Evolutionary conservation across 2,797 vertebrate species (phyloP), one percentile per base, ranked within the genome.

Genomic region (Ispidina lecontei): DNA sequence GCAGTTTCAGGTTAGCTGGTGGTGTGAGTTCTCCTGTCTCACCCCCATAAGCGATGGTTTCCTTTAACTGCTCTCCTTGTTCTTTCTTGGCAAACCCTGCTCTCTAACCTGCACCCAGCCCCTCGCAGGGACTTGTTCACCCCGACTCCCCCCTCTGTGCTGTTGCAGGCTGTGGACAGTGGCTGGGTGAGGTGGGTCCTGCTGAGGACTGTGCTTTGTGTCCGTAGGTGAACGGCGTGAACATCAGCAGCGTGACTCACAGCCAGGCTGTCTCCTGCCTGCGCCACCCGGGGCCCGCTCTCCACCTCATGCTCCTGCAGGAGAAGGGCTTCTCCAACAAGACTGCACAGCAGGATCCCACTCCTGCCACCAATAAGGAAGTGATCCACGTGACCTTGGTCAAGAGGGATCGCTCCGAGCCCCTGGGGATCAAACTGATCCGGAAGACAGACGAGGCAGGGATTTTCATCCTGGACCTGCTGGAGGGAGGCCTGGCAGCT

Each of bases 381-480:
- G 98, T 99, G 67, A 98, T 98, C 95, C 98, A 99, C 1, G 99
- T 99, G 76, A 98, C 97, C 10, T 94, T 99, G 47, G 94, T 98
- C 5, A 99, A 99, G 96, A 98, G 97, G 35, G 98, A 99, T 71
- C 98, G 98, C 26, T 95, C 97, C 0, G 99, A 99, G 20, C 98
- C 99, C 1, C 95, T 99, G 5, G 99, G 99, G 49, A 99, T 99
- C 94, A 99, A 99, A 91, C 98, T 99, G 69, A 99, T 99, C 94
- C 97, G 99, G 82, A 99, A 99, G 91, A 98, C 98, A 0, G 99
- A 99, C 0, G 98, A 98, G 94, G 97, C 98, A 2, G 99, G 99
- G 8, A 98, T 99, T 87, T 99, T 99, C 59, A 98, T 99, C 89
- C 96, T 99, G 59, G 99, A 99, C 93, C 96, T 99, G 93, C 92